Percentiles rank a stretch among this genome's conserved stretches.
Evolutionary conservation across 1,140 invertebrate genomes (phyloP).

Genomic region (Radopholus similis): DNA sequence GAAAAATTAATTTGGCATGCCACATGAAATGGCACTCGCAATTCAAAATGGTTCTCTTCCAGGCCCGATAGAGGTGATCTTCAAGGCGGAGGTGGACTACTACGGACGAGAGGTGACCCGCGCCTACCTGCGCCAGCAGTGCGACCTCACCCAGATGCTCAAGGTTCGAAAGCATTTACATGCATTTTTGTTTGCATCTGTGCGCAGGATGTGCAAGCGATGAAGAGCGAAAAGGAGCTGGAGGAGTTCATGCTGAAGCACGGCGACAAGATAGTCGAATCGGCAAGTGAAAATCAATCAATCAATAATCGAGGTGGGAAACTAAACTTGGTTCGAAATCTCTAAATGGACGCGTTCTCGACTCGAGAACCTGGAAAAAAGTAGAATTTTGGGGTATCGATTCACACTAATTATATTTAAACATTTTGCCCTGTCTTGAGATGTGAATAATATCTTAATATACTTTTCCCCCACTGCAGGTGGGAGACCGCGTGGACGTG

Average conservation of each 20-base stretch:
- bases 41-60: neutral
- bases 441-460: neutral
- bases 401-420: too few species aligned
- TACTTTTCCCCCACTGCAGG: conserved; percentile 31
- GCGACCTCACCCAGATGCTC: conserved; percentile 1
- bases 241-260: conserved; percentile 88
- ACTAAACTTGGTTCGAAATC: too few species aligned
- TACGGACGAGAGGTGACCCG: conserved; percentile 87
- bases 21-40: neutral
- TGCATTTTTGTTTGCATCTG: conserved; percentile 44
- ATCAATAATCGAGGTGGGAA: too few species aligned
- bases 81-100: conserved; percentile 97
- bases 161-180: conserved; percentile 59
- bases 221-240: conserved; percentile 80
- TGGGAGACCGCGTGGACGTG: conserved; percentile 92
- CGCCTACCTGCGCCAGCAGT: conserved; percentile 69
- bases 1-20: too few species aligned
- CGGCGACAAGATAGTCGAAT: conserved; percentile 93
- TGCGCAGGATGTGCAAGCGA: conserved; percentile 79
- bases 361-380: too few species aligned
- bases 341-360: too few species aligned
- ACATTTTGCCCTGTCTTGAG: too few species aligned
- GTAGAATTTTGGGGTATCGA: too few species aligned
- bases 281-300: too few species aligned
- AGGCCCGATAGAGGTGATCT: conserved; percentile 70